Percentiles rank a stretch among this genome's conserved stretches.
These are phyloP conservation scores for Spheniscus mendiculus DNA, from an alignment of 2,113 vertebrate species.

Conservation along the genomic window DNA sequence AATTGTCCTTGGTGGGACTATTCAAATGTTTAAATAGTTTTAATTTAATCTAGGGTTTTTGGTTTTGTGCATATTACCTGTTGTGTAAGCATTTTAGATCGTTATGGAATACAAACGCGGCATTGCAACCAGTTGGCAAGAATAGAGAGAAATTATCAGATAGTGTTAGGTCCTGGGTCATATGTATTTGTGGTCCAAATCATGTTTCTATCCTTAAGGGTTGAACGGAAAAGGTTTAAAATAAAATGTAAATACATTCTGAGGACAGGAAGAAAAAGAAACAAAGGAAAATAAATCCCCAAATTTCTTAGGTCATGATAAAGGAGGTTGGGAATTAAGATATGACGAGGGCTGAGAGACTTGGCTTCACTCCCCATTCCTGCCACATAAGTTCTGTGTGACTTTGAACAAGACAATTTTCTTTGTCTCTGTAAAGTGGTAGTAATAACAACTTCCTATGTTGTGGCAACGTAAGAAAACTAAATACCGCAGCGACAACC, in stretches of 20 bases:
- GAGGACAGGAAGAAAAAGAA: constrained; percentile 47
- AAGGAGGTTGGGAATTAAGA: constrained; percentile 19
- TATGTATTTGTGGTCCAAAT: neutral
- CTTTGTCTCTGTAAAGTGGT: neutral
- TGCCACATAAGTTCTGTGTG: neutral
- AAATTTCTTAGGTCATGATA: neutral
- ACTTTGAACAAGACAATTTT: neutral
- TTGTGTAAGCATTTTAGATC: neutral
- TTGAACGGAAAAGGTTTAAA: constrained; percentile 2
- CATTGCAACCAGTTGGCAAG: neutral
- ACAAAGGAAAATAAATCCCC: constrained; percentile 18
- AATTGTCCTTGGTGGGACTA: neutral
- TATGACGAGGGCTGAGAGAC: neutral
- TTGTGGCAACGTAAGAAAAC: neutral
- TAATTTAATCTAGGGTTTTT: neutral
- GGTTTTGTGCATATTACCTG: neutral
- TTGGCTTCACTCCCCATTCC: neutral
- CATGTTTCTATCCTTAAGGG: neutral
- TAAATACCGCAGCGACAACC: neutral
- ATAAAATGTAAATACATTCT: neutral
- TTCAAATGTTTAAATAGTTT: neutral
- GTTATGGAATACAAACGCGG: accelerated
- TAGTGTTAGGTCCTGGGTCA: neutral
- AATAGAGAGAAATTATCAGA: neutral
- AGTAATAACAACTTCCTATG: neutral